Percentiles rank a stretch among this genome's conserved stretches.
Conservation (phyloP, 2,888 invertebrate species). For the Papilio gigon region DNA sequence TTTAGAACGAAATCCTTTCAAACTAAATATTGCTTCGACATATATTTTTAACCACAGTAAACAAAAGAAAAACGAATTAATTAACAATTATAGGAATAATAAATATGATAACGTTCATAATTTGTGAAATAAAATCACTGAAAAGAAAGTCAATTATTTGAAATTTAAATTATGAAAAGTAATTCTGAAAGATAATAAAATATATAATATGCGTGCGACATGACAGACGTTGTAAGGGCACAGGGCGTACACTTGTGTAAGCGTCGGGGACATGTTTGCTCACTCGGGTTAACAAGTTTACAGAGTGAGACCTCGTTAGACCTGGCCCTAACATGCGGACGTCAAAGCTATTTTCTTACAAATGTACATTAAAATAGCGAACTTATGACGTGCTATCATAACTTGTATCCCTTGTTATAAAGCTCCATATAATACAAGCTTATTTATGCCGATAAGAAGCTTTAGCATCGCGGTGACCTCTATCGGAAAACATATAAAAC, state of each 20-base stretch:
- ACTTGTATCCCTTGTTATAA: neutral
- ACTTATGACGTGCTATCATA: neutral
- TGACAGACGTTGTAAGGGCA: neutral
- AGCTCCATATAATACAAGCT: neutral
- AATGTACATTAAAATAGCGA: neutral
- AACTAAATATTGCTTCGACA: no score
- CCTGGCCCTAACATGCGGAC: constrained; percentile 16
- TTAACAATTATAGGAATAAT: no score
- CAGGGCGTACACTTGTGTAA: neutral
- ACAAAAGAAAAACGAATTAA: no score
- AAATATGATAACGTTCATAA: no score
- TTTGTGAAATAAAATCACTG: no score
- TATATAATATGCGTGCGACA: constrained; percentile 4
- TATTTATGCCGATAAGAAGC: no score
- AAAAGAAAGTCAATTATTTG: no score
- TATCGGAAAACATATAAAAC: no score
- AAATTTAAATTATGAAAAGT: neutral
- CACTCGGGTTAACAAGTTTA: constrained; percentile 35
- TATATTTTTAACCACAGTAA: no score
- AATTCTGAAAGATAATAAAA: neutral
- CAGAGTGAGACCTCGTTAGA: constrained; percentile 31
- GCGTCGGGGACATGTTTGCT: constrained; percentile 24
- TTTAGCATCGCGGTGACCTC: no score
- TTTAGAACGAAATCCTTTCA: neutral
- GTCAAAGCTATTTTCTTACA: constrained; percentile 23